Conservation (phyloP, 2,888 invertebrate species). For the Xiphydria camelus region DNA sequence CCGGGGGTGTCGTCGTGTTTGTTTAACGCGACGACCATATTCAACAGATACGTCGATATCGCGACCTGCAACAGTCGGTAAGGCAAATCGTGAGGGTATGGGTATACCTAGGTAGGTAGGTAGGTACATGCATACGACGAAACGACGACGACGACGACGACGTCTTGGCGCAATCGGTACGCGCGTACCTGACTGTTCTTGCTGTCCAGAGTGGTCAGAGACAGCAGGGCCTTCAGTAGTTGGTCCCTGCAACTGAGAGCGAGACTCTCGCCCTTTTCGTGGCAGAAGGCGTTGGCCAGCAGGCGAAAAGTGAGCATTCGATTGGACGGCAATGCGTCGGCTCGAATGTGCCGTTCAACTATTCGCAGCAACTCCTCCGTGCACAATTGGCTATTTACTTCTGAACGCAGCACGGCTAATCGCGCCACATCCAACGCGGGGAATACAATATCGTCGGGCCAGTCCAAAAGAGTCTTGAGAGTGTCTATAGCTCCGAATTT, state of each 20-base stretch:
- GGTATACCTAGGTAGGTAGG: background rate
- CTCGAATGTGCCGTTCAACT: conserved; percentile 55
- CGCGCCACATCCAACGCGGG: conserved; percentile 88
- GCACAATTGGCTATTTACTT: conserved; percentile 63
- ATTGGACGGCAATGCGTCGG: conserved; percentile 66
- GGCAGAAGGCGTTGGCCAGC: conserved; percentile 80
- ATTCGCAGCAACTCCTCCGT: conserved; percentile 55
- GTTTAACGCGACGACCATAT: conserved; percentile 69
- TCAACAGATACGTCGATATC: conserved; percentile 72
- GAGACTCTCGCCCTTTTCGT: conserved; percentile 68
- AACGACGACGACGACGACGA: background rate
- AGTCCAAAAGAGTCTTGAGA: conserved; percentile 39
- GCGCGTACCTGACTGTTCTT: conserved; percentile 67
- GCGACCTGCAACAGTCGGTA: conserved; percentile 67
- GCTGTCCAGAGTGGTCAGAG: conserved; percentile 61
- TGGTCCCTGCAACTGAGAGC: conserved; percentile 64
- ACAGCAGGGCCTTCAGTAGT: conserved; percentile 61
- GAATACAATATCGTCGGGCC: conserved; percentile 71
- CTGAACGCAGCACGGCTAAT: conserved; percentile 75
- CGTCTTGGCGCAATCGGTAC: background rate
- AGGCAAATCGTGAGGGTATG: background rate
- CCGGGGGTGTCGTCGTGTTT: conserved; percentile 61
- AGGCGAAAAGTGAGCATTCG: conserved; percentile 78
- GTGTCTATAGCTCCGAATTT: conserved; percentile 27
- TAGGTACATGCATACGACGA: conserved; percentile 1